Conservation (phyloP, 2,113 vertebrate species). For the Geococcyx californianus region DNA sequence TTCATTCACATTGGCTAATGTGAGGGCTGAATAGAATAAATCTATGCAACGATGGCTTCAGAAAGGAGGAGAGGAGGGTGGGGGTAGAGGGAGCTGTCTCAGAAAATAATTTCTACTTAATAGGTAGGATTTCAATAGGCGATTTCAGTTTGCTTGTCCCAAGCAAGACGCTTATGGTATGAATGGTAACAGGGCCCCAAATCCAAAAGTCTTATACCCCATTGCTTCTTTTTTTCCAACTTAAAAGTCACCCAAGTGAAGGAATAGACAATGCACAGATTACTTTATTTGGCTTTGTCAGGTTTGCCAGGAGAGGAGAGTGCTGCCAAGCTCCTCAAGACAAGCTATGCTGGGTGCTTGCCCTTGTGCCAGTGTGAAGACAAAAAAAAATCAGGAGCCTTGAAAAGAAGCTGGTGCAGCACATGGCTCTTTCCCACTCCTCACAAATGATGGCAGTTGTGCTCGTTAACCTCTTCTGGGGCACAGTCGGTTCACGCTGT, state of each 20-base stretch:
- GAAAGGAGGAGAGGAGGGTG: not conserved
- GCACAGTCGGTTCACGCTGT: constrained; percentile 83
- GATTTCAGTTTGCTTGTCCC: not conserved
- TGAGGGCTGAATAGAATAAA: constrained; percentile 68
- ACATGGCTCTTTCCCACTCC: constrained; percentile 98
- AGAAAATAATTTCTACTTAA: constrained; percentile 36
- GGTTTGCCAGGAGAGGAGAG: constrained; percentile 36
- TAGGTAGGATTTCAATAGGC: not conserved
- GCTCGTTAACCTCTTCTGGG: constrained; percentile 88
- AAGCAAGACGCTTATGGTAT: not conserved
- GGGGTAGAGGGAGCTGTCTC: not conserved
- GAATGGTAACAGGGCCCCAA: not conserved
- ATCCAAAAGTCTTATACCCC: not conserved
- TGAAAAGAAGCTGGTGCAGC: constrained; percentile 80
- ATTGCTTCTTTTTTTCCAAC: not conserved
- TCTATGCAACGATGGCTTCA: constrained; percentile 37
- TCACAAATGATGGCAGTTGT: constrained; percentile 92
- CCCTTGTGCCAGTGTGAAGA: constrained; percentile 71
- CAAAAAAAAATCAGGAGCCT: constrained; percentile 65
- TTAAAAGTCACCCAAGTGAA: constrained; percentile 45
- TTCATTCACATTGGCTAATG: constrained; percentile 67
- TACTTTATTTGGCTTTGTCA: constrained; percentile 34
- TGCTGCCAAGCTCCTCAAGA: constrained; percentile 63
- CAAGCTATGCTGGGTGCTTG: constrained; percentile 71
- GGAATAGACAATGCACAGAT: constrained; percentile 43